Conservation (phyloP, 1,140 invertebrate species). For the Drosophila athabasca region DNA sequence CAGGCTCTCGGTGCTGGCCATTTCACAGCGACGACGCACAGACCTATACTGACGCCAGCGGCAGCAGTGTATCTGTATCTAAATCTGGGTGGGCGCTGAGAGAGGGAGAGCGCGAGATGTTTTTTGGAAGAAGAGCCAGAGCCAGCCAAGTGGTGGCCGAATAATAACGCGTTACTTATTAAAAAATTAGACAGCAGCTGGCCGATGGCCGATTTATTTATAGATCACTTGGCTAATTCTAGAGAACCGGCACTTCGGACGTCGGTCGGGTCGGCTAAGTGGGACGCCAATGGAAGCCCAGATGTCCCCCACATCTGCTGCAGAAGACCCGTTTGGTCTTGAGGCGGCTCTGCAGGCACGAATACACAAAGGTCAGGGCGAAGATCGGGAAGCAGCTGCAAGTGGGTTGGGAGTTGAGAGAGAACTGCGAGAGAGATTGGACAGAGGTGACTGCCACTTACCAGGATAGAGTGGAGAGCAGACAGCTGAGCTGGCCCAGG, state of each 20-base stretch:
- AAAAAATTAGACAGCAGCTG: conserved; percentile 50
- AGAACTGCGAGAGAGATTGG: conserved; percentile 1
- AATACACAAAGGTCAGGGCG: conserved; percentile 67
- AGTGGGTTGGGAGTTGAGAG: not conserved
- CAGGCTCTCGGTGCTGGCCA: conserved; percentile 71
- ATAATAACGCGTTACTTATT: conserved; percentile 48
- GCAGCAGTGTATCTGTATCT: conserved; percentile 18
- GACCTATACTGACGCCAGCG: conserved; percentile 40
- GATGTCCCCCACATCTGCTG: conserved; percentile 77
- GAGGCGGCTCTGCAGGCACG: conserved; percentile 71
- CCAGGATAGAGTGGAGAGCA: conserved; percentile 71
- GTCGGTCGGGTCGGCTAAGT: conserved; percentile 29
- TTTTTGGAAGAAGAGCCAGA: conserved; percentile 39
- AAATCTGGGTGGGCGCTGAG: conserved; percentile 9
- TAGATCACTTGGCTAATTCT: conserved; percentile 31
- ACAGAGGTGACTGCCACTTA: conserved; percentile 30
- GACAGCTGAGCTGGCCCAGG: conserved; percentile 69
- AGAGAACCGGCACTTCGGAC: conserved; percentile 3
- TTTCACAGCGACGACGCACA: conserved; percentile 46
- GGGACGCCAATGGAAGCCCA: conserved; percentile 78
- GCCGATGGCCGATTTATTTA: conserved; percentile 46
- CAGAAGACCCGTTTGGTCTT: conserved; percentile 78
- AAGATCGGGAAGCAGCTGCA: conserved; percentile 78
- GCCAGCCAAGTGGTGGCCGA: conserved; percentile 29
- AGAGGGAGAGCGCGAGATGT: not conserved